These are phyloP conservation scores for Creontiades dilutus DNA, from an alignment of 2,888 invertebrate species.

Conservation along the genomic window DNA sequence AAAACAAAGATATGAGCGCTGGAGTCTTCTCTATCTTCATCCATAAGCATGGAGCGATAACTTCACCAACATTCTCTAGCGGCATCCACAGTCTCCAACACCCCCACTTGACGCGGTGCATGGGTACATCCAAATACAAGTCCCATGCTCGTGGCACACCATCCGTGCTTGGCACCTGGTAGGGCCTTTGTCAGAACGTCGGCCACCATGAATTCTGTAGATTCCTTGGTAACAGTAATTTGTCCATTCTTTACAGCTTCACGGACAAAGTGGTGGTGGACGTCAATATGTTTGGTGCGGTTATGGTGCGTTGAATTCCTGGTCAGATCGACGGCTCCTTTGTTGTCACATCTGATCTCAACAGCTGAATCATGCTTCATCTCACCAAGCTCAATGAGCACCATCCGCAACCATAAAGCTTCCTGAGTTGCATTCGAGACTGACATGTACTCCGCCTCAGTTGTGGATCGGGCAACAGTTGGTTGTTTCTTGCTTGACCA, in stretches of 20 bases:
- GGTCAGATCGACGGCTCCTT: constrained; percentile 63
- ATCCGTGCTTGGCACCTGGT: constrained; percentile 49
- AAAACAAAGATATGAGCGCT: background rate
- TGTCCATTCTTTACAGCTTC: constrained; percentile 55
- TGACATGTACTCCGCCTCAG: constrained; percentile 63
- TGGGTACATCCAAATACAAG: constrained; percentile 28
- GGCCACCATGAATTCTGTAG: constrained; percentile 63
- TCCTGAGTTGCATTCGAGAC: constrained; percentile 55
- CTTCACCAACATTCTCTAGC: background rate
- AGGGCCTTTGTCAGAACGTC: constrained; percentile 65
- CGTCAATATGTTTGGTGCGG: constrained; percentile 56
- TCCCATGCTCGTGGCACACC: constrained; percentile 53
- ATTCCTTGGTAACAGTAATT: constrained; percentile 32
- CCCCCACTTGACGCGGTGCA: constrained; percentile 52
- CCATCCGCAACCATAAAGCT: constrained; percentile 57
- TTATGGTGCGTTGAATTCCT: constrained; percentile 50
- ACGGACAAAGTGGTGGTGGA: constrained; percentile 53
- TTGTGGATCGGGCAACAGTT: constrained; percentile 62
- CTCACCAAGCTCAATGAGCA: constrained; percentile 53
- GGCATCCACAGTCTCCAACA: background rate
- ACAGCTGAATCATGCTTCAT: constrained; percentile 19
- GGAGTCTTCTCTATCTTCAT: constrained; percentile 42
- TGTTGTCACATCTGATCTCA: constrained; percentile 61
- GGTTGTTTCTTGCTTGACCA: constrained; percentile 63
- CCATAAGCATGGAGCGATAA: too few relatives aligned